Base-by-base conservation (phyloP, 1,140 invertebrate genomes). In the Neelides sp. region DNA sequence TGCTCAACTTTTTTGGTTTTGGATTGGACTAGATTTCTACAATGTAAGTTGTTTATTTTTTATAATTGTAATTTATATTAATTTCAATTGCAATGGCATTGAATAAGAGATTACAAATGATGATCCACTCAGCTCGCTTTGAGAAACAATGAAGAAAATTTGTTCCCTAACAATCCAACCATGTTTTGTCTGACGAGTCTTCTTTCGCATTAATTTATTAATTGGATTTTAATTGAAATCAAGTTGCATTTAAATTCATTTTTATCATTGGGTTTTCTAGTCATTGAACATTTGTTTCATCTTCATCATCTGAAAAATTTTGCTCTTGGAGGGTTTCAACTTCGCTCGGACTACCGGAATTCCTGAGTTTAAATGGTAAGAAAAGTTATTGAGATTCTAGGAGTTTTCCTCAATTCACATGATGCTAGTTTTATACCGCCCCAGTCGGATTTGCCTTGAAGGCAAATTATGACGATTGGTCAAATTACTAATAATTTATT, bases 121-220 rank as follows among this genome's bases (percentile, higher is more conserved):
- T 48, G 47, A 48, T 36, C 7, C 4, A 37, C 47, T 48, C 47
- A 48, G 47, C 47, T 48, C 47, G 28, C 47, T 48, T 48, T 40
- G 47, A 48, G 24, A 28, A 48, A 48, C 13, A 4, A 48, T 48
- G 47, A 48, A 39, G 47, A 48, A 48, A 26, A 12, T 20, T 48
- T 40, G 47, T 48, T 48, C 47, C 47, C 47, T 48, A 48, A 37
- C n/a, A n/a, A 8, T 40, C 35, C 30, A 47, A 47, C 28, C 4
- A n/a, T 19, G 10, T 44, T 44, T 28, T 44, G 42, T 17, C n/a
- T n/a, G n/a, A n/a, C n/a, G n/a, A n/a, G n/a, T 32, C 28, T 32
- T 32, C 7, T 8, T 32, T 13, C n/a, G 28, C 7, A 32, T 8
- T 8, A 32, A 32, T 8, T 8, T 32, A 32, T 8, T 8, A 32